A percentile compares a stretch with the other conserved stretches of the same genome.
These are phyloP conservation scores for Rhinatrema bivittatum DNA, from an alignment of 2,797 vertebrate species.

Conservation along the genomic window DNA sequence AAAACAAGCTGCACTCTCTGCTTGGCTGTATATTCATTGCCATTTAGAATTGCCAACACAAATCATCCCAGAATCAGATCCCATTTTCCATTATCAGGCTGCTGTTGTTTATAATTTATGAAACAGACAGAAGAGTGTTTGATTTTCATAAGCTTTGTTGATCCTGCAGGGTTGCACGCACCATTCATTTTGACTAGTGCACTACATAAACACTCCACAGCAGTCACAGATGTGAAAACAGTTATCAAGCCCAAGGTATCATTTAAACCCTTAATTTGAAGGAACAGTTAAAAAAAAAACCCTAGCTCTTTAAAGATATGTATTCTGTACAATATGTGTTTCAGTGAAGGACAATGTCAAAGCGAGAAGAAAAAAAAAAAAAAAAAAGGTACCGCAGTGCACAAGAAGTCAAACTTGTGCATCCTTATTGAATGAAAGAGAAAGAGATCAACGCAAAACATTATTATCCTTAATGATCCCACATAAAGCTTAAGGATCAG, in stretches of 20 bases:
- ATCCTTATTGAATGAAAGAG: too few species aligned
- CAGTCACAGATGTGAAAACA: conserved; percentile 12
- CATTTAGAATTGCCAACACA: conserved; percentile 2
- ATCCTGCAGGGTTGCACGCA: conserved; percentile 16
- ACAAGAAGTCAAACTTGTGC: too few species aligned
- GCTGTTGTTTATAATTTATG: conserved; percentile 37
- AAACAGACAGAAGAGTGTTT: conserved; percentile 15
- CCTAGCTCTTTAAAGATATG: conserved; percentile 14
- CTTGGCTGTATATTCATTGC: not conserved
- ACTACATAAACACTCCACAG: conserved; percentile 34
- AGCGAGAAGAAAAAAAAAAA: too few species aligned
- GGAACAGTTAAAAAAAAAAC: conserved; percentile 30
- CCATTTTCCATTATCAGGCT: conserved; percentile 10
- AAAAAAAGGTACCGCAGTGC: too few species aligned
- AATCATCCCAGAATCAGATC: conserved; percentile 11
- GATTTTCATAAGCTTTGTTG: conserved; percentile 29
- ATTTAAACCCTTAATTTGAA: conserved; percentile 33
- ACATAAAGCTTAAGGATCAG: too few species aligned
- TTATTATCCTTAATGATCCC: too few species aligned
- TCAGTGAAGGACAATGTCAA: too few species aligned
- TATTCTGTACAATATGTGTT: conserved; percentile 12
- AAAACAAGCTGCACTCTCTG: conserved; percentile 6
- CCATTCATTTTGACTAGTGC: conserved; percentile 37
- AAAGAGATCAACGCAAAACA: too few species aligned
- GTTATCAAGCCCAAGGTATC: conserved; percentile 19